Conservation (phyloP, 2,888 invertebrate species). For the Aphidoletes aphidimyza region DNA sequence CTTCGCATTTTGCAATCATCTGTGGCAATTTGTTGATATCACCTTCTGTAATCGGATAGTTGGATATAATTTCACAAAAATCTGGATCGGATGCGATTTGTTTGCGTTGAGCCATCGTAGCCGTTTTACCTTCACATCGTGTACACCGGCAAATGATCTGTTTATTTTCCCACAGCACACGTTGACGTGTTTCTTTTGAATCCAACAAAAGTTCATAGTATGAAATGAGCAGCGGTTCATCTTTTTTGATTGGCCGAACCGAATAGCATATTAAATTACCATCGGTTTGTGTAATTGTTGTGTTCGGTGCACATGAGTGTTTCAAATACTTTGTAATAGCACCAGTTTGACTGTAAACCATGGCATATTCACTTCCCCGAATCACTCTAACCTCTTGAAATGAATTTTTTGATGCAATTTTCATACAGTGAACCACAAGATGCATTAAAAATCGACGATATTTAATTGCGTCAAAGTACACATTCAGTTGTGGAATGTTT, state of each 20-base stretch:
- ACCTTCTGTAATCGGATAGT: too few species aligned
- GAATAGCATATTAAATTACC: background rate
- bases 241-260: background rate
- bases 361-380: background rate
- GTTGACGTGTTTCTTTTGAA: background rate
- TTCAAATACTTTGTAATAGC: too few species aligned
- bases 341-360: too few species aligned
- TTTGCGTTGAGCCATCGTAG: background rate
- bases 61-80: background rate
- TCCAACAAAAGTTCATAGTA: background rate
- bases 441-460: slow-evolving; percentile 3
- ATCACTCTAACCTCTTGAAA: background rate
- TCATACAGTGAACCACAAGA: background rate
- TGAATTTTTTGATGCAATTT: background rate
- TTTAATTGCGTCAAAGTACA: background rate
- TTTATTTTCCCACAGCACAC: background rate
- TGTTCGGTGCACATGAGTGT: background rate
- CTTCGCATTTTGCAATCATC: background rate
- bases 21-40: background rate
- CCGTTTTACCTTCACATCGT: background rate
- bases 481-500: background rate
- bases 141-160: background rate
- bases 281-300: background rate
- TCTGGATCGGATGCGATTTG: background rate
- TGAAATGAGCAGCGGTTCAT: background rate